Evolutionary conservation across 2,797 vertebrate species (phyloP).

Genomic region (Adelosebastes latens): DNA sequence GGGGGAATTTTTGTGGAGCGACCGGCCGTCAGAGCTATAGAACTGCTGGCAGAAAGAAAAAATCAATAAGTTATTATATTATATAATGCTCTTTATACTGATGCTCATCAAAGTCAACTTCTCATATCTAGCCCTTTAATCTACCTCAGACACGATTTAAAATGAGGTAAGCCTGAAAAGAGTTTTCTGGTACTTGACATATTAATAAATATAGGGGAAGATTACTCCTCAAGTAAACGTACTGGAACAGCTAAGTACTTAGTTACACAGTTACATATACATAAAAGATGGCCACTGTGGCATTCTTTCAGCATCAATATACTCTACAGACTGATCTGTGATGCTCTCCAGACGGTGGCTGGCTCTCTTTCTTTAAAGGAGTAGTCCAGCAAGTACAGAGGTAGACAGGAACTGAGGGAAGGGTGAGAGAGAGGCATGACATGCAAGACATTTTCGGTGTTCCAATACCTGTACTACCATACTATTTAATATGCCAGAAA

Average conservation of each 20-base stretch:
- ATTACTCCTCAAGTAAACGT: neutral
- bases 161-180: neutral
- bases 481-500: too few relatives aligned
- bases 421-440: too few relatives aligned
- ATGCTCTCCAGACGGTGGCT: neutral
- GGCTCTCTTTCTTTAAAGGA: neutral
- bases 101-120: neutral
- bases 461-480: too few relatives aligned
- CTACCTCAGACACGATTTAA: neutral
- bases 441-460: too few relatives aligned
- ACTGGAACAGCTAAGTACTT: neutral
- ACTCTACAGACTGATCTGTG: too few relatives aligned
- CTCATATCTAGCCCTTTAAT: neutral
- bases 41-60: too few relatives aligned
- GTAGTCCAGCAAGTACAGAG: neutral
- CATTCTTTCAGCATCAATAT: too few relatives aligned
- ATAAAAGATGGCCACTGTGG: too few relatives aligned
- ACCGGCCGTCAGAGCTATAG: too few relatives aligned
- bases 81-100: neutral
- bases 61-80: neutral
- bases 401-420: neutral
- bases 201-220: neutral
- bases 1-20: rapidly evolving
- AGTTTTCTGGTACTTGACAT: neutral
- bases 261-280: neutral